Conservation (phyloP, 2,113 vertebrate genomes). For the Geothlypis trichas region DNA sequence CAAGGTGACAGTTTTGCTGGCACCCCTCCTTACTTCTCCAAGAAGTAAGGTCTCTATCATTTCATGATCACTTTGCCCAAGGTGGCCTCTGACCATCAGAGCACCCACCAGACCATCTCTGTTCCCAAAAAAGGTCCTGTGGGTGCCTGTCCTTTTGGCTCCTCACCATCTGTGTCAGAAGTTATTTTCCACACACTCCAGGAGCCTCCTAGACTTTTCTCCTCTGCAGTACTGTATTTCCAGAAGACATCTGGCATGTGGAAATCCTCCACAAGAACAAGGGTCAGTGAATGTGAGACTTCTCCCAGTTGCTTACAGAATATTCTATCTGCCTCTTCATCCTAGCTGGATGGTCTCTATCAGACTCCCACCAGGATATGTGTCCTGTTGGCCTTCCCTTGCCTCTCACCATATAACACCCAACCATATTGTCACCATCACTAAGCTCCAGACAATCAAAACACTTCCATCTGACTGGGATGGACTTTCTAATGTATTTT, state of each 20-base stretch:
- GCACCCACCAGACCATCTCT: not conserved
- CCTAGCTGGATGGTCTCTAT: not conserved
- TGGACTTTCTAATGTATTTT: not conserved
- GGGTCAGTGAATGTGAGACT: not conserved
- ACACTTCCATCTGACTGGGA: not conserved
- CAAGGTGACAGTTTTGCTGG: not conserved
- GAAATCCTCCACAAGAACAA: not conserved
- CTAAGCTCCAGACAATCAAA: not conserved
- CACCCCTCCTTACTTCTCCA: not conserved
- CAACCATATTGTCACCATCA: not conserved
- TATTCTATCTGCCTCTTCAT: not conserved
- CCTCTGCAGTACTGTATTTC: not conserved
- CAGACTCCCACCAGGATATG: not conserved
- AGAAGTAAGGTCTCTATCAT: not conserved
- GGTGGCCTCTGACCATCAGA: not conserved
- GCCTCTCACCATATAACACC: not conserved
- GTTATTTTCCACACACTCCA: not conserved
- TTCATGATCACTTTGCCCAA: rapidly evolving
- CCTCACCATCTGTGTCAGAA: not conserved
- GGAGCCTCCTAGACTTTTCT: not conserved
- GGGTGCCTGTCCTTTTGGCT: not conserved
- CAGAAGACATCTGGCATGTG: not conserved
- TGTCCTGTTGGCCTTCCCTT: not conserved
- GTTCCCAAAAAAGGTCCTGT: not conserved
- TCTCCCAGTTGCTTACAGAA: not conserved